Evolutionary conservation across 1,140 invertebrate genomes (phyloP).

Genomic region (Scylla paramamosain): DNA sequence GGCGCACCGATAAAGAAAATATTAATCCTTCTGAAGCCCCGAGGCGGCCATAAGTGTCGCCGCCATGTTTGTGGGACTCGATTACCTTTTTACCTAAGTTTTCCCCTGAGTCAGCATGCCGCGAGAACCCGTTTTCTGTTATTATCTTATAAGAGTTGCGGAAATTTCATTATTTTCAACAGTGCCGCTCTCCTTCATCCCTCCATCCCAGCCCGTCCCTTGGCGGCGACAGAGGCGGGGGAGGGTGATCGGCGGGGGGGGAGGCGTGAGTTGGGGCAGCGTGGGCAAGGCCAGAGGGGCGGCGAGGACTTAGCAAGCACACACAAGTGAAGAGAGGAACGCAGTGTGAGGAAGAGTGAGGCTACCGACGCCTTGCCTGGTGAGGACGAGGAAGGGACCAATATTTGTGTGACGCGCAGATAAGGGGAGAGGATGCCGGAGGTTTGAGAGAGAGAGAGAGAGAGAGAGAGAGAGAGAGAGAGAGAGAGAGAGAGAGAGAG

Average conservation of each 20-base stretch:
- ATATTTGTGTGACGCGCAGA: background rate
- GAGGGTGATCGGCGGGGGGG: background rate
- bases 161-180: constrained; percentile 24
- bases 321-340: too few relatives aligned
- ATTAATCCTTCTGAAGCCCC: constrained; percentile 1
- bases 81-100: constrained; percentile 16
- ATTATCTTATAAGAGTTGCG: constrained; percentile 12
- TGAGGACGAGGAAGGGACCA: too few relatives aligned
- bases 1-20: constrained; percentile 20
- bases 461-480: background rate
- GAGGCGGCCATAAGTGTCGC: background rate
- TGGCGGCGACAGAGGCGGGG: background rate
- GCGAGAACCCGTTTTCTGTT: background rate
- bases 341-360: too few relatives aligned
- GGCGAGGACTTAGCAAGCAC: too few relatives aligned
- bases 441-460: background rate
- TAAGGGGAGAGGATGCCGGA: background rate
- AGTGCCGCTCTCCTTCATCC: background rate
- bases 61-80: constrained; percentile 1
- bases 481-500: background rate
- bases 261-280: too few relatives aligned
- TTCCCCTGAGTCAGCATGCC: background rate
- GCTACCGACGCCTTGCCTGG: too few relatives aligned
- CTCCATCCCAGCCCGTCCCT: background rate
- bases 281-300: too few relatives aligned